These are phyloP conservation scores for Formicarius rufipectus DNA, from an alignment of 2,113 vertebrate genomes.

Conservation along the genomic window DNA sequence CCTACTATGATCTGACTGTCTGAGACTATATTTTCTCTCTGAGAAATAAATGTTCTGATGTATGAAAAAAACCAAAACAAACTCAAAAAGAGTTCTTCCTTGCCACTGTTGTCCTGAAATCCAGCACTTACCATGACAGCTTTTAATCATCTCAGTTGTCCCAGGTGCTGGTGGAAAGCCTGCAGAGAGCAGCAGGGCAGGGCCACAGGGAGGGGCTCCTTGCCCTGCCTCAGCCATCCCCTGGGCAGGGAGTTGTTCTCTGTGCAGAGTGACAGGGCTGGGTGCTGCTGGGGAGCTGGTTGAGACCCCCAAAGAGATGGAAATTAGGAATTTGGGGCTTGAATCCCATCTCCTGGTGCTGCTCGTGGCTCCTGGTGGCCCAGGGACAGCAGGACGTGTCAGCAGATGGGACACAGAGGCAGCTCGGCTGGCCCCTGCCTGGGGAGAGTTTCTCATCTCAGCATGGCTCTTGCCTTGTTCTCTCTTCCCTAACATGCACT, in stretches of 20 bases:
- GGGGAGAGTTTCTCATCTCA: not conserved
- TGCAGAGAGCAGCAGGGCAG: not conserved
- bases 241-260: not conserved
- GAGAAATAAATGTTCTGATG: constrained; percentile 92
- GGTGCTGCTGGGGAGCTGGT: not conserved
- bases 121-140: not conserved
- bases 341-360: not conserved
- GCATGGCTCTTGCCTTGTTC: not conserved
- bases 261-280: fast-evolving
- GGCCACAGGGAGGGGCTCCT: not conserved
- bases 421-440: not conserved
- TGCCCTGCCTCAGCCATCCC: not conserved
- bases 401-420: not conserved
- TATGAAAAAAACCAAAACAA: constrained; percentile 6
- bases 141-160: not conserved
- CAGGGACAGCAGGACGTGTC: no score
- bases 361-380: not conserved
- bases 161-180: not conserved
- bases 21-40: constrained; percentile 92
- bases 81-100: not conserved
- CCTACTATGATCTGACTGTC: constrained; percentile 88
- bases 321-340: not conserved
- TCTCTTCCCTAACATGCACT: not conserved
- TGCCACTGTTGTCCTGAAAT: not conserved
- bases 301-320: not conserved